phyloP scores from a whole-genome alignment of 1,140 invertebrate genomes.

The Drosophila mauritiana region DNA sequence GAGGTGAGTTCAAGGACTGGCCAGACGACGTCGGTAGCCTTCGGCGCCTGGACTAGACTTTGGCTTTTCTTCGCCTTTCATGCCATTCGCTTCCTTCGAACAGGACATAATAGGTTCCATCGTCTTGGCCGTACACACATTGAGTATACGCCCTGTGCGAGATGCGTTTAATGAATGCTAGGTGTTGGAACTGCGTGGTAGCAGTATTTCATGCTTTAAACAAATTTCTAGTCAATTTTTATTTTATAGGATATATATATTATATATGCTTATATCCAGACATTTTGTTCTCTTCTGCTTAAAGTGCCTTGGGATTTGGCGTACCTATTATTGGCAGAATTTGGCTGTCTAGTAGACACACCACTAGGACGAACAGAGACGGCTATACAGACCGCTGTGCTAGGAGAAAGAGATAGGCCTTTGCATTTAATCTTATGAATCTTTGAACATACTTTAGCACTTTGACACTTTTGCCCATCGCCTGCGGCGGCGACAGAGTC shows the following conservation, averaged over 20 bases:
- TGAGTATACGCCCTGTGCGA: constrained; percentile 54
- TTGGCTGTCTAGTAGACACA: constrained; percentile 3
- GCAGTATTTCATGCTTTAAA: neutral
- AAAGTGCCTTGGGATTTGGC: neutral
- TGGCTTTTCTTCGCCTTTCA: constrained; percentile 13
- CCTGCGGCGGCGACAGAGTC: constrained; percentile 37
- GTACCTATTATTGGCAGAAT: neutral
- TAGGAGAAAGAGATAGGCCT: constrained; percentile 26
- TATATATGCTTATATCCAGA: neutral
- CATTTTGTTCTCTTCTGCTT: neutral
- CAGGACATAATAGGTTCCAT: constrained; percentile 44
- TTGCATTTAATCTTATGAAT: constrained; percentile 73
- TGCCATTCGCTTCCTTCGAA: constrained; percentile 14
- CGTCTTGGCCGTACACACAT: constrained; percentile 25
- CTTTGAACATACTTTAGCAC: constrained; percentile 81
- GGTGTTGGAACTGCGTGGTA: neutral
- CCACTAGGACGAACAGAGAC: constrained; percentile 10
- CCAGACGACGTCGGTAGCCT: constrained; percentile 39
- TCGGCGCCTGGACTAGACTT: constrained; percentile 33
- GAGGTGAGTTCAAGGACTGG: constrained; percentile 53
- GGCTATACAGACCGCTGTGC: neutral
- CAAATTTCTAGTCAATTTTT: neutral
- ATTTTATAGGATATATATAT: neutral
- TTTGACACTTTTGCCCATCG: constrained; percentile 67
- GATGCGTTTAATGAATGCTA: constrained; percentile 1